Evolutionary conservation across 2,113 vertebrate species (phyloP).

Genomic region (Tor tambroides): DNA sequence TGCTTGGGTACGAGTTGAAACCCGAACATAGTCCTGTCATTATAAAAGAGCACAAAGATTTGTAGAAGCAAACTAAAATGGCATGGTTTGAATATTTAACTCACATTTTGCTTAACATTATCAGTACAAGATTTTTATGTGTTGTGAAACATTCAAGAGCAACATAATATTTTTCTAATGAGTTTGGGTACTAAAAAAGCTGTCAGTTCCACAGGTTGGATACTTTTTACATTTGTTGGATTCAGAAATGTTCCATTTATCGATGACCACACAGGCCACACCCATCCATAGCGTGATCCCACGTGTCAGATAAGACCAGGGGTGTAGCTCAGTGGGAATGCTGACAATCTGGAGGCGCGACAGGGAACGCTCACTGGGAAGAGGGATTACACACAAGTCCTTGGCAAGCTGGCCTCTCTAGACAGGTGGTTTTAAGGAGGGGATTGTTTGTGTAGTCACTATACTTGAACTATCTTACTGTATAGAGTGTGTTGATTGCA

Average conservation of each 20-base stretch:
- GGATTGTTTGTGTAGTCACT: slow-evolving; percentile 47
- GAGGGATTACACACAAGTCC: slow-evolving; percentile 67
- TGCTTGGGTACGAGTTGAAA: neutral
- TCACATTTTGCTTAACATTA: neutral
- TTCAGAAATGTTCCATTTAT: slow-evolving; percentile 19
- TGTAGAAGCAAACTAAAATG: neutral
- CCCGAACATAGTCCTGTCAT: neutral
- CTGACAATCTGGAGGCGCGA: slow-evolving; percentile 68
- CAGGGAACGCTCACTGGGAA: slow-evolving; percentile 26
- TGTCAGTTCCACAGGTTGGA: neutral
- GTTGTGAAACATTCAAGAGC: neutral
- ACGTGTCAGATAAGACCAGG: slow-evolving; percentile 48
- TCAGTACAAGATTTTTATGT: neutral
- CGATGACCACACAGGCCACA: slow-evolving; percentile 41
- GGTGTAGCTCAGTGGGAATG: slow-evolving; percentile 65
- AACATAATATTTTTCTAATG: neutral
- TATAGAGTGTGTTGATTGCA: neutral
- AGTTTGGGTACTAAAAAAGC: neutral
- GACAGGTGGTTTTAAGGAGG: slow-evolving; percentile 64
- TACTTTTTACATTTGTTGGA: neutral
- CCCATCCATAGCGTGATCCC: slow-evolving; percentile 18
- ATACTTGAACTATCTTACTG: slow-evolving; percentile 16
- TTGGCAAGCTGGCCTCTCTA: slow-evolving; percentile 63
- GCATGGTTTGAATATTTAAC: neutral
- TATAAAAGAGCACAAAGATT: neutral